phyloP scores from a whole-genome alignment of 2,797 vertebrate genomes.

The Astyanax mexicanus region DNA sequence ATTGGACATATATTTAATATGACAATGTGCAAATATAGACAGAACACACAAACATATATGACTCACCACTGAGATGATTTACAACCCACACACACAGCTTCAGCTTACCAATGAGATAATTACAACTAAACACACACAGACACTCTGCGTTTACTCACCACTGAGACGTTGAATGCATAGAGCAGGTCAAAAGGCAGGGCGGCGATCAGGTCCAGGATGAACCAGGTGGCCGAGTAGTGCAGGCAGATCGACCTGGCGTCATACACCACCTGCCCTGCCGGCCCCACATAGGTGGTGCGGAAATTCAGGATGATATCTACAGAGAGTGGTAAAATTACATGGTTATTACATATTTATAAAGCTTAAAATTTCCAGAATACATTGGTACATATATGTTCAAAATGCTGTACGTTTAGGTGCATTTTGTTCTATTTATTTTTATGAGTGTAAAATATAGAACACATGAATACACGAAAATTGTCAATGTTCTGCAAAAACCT shows the following conservation, averaged over 20 bases:
- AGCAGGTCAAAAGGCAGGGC: conserved; percentile 96
- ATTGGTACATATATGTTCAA: too few species aligned
- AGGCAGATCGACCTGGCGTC: conserved; percentile 91
- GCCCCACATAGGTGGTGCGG: conserved; percentile 94
- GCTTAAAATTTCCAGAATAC: too few species aligned
- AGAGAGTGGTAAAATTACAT: neutral
- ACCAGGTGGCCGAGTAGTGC: conserved; percentile 95
- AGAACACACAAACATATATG: too few species aligned
- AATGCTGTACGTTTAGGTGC: too few species aligned
- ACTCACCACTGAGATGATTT: conserved; percentile 95
- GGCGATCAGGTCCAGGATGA: conserved; percentile 93
- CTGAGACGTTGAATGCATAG: conserved; percentile 93
- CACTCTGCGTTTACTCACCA: too few species aligned
- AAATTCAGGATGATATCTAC: conserved; percentile 97
- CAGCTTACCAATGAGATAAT: neutral
- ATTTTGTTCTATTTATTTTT: too few species aligned
- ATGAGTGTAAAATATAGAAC: too few species aligned
- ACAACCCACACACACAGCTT: conserved; percentile 38
- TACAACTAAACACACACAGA: conserved; percentile 12
- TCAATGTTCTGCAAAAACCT: too few species aligned
- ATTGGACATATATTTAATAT: too few species aligned
- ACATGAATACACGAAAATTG: too few species aligned
- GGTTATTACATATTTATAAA: neutral
- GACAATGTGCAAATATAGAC: too few species aligned
- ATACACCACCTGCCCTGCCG: conserved; percentile 93